These are phyloP conservation scores for Carabus problematicus DNA, from an alignment of 2,888 invertebrate genomes.

Conservation along the genomic window DNA sequence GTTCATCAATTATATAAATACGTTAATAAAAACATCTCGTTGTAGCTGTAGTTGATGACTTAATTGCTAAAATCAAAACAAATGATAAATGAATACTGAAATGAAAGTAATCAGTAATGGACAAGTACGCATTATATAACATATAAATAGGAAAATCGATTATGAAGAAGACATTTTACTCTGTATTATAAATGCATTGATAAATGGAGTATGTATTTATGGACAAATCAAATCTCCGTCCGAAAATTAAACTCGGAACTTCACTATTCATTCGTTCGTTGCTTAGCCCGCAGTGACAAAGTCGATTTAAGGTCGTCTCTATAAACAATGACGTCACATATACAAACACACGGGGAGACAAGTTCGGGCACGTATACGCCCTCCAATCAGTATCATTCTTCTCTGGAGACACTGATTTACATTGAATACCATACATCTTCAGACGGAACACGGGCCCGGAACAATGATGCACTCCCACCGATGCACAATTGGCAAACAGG, in stretches of 20 bases:
- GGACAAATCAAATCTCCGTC: too few relatives aligned
- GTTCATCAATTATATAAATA: conserved; percentile 36
- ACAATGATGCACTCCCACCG: conserved; percentile 20
- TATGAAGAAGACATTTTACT: too few relatives aligned
- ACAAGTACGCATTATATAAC: too few relatives aligned
- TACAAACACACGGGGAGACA: neutral
- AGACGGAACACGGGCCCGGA: conserved; percentile 44
- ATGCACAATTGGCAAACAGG: conserved; percentile 22
- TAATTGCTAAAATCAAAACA: conserved; percentile 38
- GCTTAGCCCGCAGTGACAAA: neutral
- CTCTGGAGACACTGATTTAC: conserved; percentile 52
- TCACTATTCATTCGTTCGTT: neutral
- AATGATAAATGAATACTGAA: conserved; percentile 36
- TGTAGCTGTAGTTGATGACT: conserved; percentile 29
- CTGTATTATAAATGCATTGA: too few relatives aligned
- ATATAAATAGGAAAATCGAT: too few relatives aligned
- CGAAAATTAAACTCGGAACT: neutral
- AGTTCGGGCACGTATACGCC: conserved; percentile 41
- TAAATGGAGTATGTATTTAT: neutral
- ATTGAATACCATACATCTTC: conserved; percentile 59
- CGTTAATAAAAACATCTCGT: conserved; percentile 38
- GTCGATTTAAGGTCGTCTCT: conserved; percentile 37
- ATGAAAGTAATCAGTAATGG: conserved; percentile 29
- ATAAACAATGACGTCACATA: conserved; percentile 54
- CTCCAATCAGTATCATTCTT: conserved; percentile 56